These are phyloP conservation scores for Drosophila athabasca DNA, from an alignment of 1,140 invertebrate species.

Conservation along the genomic window DNA sequence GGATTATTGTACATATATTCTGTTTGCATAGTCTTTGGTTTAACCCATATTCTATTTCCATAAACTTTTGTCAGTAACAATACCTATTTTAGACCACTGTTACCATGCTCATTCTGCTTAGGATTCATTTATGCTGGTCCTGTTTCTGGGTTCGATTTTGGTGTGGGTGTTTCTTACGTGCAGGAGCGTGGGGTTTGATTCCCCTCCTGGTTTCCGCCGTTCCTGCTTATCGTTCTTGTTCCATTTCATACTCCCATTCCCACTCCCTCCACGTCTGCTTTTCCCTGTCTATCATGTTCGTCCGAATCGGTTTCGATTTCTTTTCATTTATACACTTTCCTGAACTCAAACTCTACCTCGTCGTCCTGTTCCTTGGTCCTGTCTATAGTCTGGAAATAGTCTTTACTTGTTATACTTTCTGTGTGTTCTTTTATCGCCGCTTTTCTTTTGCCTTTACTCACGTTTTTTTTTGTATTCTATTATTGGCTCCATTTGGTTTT, in stretches of 20 bases:
- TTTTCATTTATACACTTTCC: conserved; percentile 80
- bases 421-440: conserved; percentile 3
- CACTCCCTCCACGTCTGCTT: not conserved
- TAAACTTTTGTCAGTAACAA: not conserved
- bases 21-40: no score
- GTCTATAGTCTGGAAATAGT: conserved; percentile 40
- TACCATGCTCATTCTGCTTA: conserved; percentile 45
- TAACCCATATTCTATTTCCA: no score
- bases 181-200: conserved; percentile 6
- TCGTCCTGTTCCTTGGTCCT: conserved; percentile 5
- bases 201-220: conserved; percentile 20
- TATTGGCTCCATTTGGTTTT: conserved; percentile 78
- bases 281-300: conserved; percentile 2
- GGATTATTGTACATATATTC: no score
- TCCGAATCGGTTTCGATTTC: conserved; percentile 75
- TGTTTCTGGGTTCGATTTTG: conserved; percentile 34
- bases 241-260: not conserved
- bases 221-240: conserved; percentile 59
- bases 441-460: conserved; percentile 23
- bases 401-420: conserved; percentile 41
- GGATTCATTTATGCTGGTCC: conserved; percentile 75
- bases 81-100: conserved; percentile 23
- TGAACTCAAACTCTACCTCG: conserved; percentile 26
- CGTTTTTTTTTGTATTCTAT: conserved; percentile 53
- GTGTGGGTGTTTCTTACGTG: not conserved